Conservation (phyloP, 1,140 invertebrate species). For the Dinoponera quadriceps region DNA sequence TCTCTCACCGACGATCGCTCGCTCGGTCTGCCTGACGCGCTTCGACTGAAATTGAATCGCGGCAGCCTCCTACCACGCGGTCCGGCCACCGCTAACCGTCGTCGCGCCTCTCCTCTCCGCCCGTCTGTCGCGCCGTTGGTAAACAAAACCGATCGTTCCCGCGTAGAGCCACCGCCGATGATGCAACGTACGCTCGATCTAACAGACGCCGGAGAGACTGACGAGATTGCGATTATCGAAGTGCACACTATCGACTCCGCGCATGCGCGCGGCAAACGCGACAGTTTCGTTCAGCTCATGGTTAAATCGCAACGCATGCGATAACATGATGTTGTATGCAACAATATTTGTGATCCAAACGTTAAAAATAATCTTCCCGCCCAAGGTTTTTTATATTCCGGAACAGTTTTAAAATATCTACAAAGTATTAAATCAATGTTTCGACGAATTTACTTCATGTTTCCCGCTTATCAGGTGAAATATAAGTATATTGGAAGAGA, state of each 20-base stretch:
- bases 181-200: conserved; percentile 41
- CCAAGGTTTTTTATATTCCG: too few relatives aligned
- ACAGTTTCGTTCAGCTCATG: conserved; percentile 21
- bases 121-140: conserved; percentile 35
- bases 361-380: too few relatives aligned
- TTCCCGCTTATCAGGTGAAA: too few relatives aligned
- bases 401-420: too few relatives aligned
- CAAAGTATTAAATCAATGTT: too few relatives aligned
- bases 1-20: conserved; percentile 58
- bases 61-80: conserved; percentile 73
- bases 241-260: background rate
- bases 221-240: background rate
- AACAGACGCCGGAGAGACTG: background rate
- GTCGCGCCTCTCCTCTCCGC: conserved; percentile 26
- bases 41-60: conserved; percentile 82
- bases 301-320: too few relatives aligned
- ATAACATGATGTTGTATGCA: too few relatives aligned
- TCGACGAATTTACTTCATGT: too few relatives aligned
- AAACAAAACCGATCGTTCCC: conserved; percentile 59
- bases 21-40: conserved; percentile 80
- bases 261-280: conserved; percentile 2
- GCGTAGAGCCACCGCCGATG: background rate
- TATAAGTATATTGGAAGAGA: too few relatives aligned
- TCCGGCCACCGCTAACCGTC: conserved; percentile 64
- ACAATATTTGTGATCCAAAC: too few relatives aligned